Evolutionary conservation across 1,140 invertebrate genomes (phyloP).

Genomic region (Holcopasites calliopsidis): DNA sequence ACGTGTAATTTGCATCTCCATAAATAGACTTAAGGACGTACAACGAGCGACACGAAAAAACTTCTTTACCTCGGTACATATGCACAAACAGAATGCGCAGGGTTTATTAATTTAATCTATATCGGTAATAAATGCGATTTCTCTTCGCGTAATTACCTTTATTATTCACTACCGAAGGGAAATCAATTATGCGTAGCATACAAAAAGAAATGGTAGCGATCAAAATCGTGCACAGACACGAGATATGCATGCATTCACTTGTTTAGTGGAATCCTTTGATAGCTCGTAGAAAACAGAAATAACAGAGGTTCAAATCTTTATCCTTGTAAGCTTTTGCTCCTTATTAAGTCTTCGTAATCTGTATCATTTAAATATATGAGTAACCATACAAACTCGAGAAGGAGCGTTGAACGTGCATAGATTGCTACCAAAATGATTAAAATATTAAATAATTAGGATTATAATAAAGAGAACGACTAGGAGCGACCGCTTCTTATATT

Average conservation of each 20-base stretch:
- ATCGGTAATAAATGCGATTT: constrained; percentile 32
- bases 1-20: neutral
- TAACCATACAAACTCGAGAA: too few species aligned
- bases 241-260: constrained; percentile 57
- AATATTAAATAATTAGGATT: constrained; percentile 51
- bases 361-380: too few species aligned
- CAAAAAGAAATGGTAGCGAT: neutral
- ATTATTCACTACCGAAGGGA: neutral
- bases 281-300: neutral
- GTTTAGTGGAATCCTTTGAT: constrained; percentile 6
- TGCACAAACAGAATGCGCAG: constrained; percentile 23
- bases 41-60: too few species aligned
- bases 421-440: constrained; percentile 23
- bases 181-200: neutral
- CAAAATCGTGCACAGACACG: constrained; percentile 51
- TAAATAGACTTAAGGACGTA: constrained; percentile 27
- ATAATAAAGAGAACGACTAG: constrained; percentile 62
- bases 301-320: too few species aligned
- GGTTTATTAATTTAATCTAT: neutral
- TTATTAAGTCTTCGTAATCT: too few species aligned
- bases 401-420: too few species aligned
- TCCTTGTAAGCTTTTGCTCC: too few species aligned
- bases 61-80: neutral
- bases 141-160: neutral
- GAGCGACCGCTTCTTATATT: too few species aligned